Evolutionary conservation across 2,113 vertebrate species (phyloP), one percentile per base, ranked within the genome.

Genomic region (Bufo gargarizans): DNA sequence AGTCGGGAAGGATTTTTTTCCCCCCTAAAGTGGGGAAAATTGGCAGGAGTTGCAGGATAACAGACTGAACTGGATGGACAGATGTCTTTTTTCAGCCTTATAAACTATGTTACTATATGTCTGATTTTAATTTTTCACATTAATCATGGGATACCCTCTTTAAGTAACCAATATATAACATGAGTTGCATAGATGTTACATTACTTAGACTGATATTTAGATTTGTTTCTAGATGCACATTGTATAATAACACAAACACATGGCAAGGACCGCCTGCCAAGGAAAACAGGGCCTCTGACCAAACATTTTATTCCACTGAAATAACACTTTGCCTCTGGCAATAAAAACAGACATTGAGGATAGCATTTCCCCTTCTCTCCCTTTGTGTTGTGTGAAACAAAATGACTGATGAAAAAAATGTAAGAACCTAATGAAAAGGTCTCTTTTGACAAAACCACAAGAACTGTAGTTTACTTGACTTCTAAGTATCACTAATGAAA

Each of bases 221-320:
- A 83, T 88, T 88, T 88, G 86, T 88, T 88, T 86, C 83, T 83
- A 65, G 56, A 65, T 59, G 50, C 67, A 82, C n/a, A 49, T 63
- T 85, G 88, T 90, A 82, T 92, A 92, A 94, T 91, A 92, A 90
- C 71, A 93, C 84, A 93, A 94, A 92, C 93, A 91, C 91, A 92
- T 94, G 94, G 94, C 91, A 90, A 92, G 91, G 89, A 74, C 84
- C 9, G 87, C 80, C 89, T 91, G 94, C 95, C 95, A 96, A 95
- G 90, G 93, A 94, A 94, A 96, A 96, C 93, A 96, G 91, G 81
- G 92, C 91, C 89, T 90, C 91, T 86, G 92, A 94, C 90, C 92
- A 92, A 93, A 90, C 92, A 93, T 94, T 94, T 95, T 91, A 91
- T 93, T 93, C 86, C 92, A 92, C 92, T 93, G 92, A 95, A 94